phyloP scores from a whole-genome alignment of 1,140 invertebrate species.

The Ceratoteleas bidentatus region DNA sequence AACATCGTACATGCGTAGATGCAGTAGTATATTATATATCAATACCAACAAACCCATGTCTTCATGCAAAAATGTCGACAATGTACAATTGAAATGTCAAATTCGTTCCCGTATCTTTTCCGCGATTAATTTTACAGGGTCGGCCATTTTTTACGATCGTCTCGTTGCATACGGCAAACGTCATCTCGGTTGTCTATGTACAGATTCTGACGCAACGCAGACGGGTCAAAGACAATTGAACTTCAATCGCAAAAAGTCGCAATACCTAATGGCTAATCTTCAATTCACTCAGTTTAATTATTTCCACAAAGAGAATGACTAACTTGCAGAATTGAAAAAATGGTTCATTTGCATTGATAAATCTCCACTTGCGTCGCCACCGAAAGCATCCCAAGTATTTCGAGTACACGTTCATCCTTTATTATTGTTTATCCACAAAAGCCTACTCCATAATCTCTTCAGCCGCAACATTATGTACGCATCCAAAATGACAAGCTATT shows the following conservation, averaged over 20 bases:
- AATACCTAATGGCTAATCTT: too few species aligned
- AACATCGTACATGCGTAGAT: slow-evolving; percentile 60
- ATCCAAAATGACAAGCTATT: slow-evolving; percentile 31
- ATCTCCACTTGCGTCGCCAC: background rate
- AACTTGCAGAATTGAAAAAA: too few species aligned
- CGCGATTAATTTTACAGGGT: slow-evolving; percentile 6
- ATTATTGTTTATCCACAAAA: slow-evolving; percentile 5
- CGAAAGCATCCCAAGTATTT: background rate
- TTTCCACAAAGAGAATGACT: too few species aligned
- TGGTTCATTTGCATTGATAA: too few species aligned
- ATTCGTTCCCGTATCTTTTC: slow-evolving; percentile 43
- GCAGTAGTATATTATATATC: slow-evolving; percentile 63
- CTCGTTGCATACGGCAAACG: background rate
- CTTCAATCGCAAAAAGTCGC: too few species aligned
- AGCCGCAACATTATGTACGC: slow-evolving; percentile 8
- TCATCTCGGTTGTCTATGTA: too few species aligned
- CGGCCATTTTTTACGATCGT: slow-evolving; percentile 4
- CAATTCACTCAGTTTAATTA: too few species aligned
- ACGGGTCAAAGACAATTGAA: too few species aligned
- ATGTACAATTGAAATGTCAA: slow-evolving; percentile 48
- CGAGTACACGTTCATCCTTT: background rate
- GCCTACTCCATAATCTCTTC: slow-evolving; percentile 16
- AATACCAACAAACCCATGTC: slow-evolving; percentile 53
- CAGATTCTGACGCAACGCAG: too few species aligned
- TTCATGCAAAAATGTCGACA: slow-evolving; percentile 26